These are phyloP conservation scores for Hylaea fasciaria DNA, from an alignment of 2,888 invertebrate genomes.

Conservation along the genomic window DNA sequence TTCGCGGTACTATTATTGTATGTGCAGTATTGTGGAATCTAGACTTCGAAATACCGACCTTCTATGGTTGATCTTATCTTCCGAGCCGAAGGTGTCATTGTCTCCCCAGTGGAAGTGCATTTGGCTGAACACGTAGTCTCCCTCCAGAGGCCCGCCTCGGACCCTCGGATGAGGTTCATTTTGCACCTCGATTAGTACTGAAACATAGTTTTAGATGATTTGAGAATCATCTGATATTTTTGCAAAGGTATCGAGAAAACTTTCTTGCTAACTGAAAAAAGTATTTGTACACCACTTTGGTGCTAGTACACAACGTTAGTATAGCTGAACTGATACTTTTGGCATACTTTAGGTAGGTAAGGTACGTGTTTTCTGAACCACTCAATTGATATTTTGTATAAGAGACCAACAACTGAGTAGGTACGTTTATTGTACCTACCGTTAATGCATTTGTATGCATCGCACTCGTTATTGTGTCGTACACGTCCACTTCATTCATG, in stretches of 20 bases:
- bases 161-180: constrained; percentile 83
- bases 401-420: neutral
- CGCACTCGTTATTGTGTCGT: constrained; percentile 30
- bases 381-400: neutral
- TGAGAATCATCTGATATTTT: neutral
- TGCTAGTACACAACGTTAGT: no score
- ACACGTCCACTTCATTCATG: constrained; percentile 33
- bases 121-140: constrained; percentile 88
- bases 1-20: no score
- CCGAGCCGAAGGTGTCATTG: constrained; percentile 91
- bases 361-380: neutral
- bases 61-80: constrained; percentile 89
- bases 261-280: no score
- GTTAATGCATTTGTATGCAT: constrained; percentile 38
- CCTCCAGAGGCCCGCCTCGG: constrained; percentile 87
- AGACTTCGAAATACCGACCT: constrained; percentile 66
- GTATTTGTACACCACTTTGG: no score
- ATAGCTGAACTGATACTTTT: no score
- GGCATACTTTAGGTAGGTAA: no score
- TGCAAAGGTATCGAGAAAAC: no score
- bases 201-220: constrained; percentile 31
- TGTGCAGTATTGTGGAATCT: no score
- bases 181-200: constrained; percentile 86
- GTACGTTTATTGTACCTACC: constrained; percentile 17
- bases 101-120: constrained; percentile 94